Evolutionary conservation across 2,888 invertebrate species (phyloP), one percentile per base, ranked within the genome.

Genomic region (Pinctada fucata): DNA sequence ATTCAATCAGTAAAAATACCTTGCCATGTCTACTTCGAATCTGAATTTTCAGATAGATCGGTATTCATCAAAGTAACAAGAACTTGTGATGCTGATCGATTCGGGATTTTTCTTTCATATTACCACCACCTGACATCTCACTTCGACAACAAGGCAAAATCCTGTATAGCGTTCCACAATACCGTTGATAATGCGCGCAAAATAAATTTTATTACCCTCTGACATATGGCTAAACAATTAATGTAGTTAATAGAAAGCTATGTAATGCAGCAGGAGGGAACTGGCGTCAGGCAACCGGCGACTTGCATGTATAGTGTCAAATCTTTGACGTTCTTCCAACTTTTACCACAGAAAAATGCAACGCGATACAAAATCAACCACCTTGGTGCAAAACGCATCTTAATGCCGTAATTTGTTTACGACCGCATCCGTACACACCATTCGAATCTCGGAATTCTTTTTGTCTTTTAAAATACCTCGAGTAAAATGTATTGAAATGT

Each of bases 171-270:
- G 31, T 31, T 31, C 31, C 31, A 31, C 6, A 58, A 58, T 13
- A 58, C 66, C 51, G 74, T 16, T 74, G 74, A 74, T 74, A 63
- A 66, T 67, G 72, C 66, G 64, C 66, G 72, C 76, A 72, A 72
- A 73, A 78, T 78, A 76, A 73, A 79, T 76, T 67, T 78, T 76
- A 78, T 80, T 80, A 69, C 65, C 51, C 52, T 50, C 73, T 71
- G 74, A 77, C 80, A 75, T 73, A 77, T 76, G 80, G 76, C 73
- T 74, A 80, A 77, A 80, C 77, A 77, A 77, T 80, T 80, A 80
- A 80, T 76, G 74, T 71, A 49, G 71, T 74, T 70, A 80, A 75
- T 58, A 75, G 71, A 48, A 49, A 73, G 64, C 52, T 70, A 76
- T 71, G 70, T 50, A 64, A 69, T 67, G 75, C 74, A 66, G 78